These are phyloP conservation scores for Pseudorasbora parva DNA, from an alignment of 2,113 vertebrate genomes.

Conservation along the genomic window DNA sequence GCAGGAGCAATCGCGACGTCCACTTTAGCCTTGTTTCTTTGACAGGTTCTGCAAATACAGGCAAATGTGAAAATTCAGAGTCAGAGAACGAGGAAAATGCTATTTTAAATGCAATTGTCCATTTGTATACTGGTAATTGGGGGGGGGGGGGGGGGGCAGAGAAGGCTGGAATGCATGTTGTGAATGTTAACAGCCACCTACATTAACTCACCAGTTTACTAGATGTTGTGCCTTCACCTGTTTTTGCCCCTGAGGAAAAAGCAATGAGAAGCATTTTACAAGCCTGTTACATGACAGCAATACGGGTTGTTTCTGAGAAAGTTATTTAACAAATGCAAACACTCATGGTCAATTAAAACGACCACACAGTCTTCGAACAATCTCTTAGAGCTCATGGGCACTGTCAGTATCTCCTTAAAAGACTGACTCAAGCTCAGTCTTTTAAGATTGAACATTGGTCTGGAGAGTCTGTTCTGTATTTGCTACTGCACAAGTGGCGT, in stretches of 20 bases:
- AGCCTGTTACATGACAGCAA: not conserved
- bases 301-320: slow-evolving; percentile 35
- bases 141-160: not conserved
- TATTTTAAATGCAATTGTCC: not conserved
- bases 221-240: slow-evolving; percentile 79
- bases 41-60: slow-evolving; percentile 77
- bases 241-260: slow-evolving; percentile 76
- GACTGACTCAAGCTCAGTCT: too few species aligned
- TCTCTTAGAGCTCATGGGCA: not conserved
- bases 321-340: slow-evolving; percentile 19
- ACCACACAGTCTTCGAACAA: slow-evolving; percentile 33
- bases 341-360: slow-evolving; percentile 18
- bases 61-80: not conserved
- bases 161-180: not conserved
- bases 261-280: slow-evolving; percentile 40
- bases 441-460: too few species aligned
- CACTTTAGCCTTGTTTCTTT: slow-evolving; percentile 89
- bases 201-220: slow-evolving; percentile 85
- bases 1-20: slow-evolving; percentile 65
- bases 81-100: not conserved
- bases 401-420: not conserved
- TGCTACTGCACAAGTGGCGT: too few species aligned
- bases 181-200: slow-evolving; percentile 32
- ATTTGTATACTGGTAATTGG: not conserved
- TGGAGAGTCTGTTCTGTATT: too few species aligned